Evolutionary conservation across 2,888 invertebrate species (phyloP), one percentile per base, ranked within the genome.

Genomic region (Zaprionus obscuricornis): DNA sequence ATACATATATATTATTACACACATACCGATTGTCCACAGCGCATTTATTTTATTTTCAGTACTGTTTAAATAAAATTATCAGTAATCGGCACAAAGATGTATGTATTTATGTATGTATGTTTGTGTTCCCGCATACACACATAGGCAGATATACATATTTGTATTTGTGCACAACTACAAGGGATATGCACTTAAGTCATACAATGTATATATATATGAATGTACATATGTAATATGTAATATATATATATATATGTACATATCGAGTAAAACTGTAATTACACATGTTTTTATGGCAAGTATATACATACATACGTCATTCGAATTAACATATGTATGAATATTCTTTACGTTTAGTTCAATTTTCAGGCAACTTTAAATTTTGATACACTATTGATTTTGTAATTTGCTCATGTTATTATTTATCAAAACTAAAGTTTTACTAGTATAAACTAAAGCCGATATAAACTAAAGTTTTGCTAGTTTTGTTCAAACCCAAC

Each of bases 341-440:
- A 16, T n/a, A 29, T 13, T 22, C 7, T 24, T 10, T 16, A 7
- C n/a, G 26, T 34, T 3, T 18, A 27, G 7, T 3, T 18, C 20
- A 26, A n/a, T 22, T 6, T 31, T 37, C 13, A 39, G 18, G 27
- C 45, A 27, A 47, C 40, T 63, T 39, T 50, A 55, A 52, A 63
- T 43, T 52, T 59, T 56, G 29, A 54, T 57, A 46, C 56, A 54
- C 8, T 72, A 71, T 72, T 58, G 72, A 72, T 72, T 72, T 72
- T 73, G 13, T 37, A 20, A 3, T 29, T n/a, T 36, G 13, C 17
- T 34, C 14, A 50, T 29, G 14, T 42, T 22, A 14, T n/a, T 36
- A 16, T 27, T 20, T 13, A 27, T 49, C 26, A 3, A 47, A 40
- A 37, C 47, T 22, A 14, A 13, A 26, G 8, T 14, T 6, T 10